Conservation (phyloP, 2,888 invertebrate species). For the Trachelus troglodyta region DNA sequence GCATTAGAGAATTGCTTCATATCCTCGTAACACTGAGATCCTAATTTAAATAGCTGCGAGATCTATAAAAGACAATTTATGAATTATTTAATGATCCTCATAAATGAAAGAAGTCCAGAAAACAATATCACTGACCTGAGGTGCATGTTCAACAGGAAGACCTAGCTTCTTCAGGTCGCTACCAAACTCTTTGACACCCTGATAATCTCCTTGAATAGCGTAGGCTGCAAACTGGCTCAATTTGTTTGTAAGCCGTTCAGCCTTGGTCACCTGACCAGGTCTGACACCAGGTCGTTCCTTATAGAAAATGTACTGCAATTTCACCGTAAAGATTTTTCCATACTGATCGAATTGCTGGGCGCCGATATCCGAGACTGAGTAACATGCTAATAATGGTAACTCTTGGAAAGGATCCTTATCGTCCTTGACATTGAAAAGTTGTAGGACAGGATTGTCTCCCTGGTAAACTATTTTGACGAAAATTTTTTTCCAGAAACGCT, state of each 20-base stretch:
- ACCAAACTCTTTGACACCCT: constrained; percentile 93
- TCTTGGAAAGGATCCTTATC: constrained; percentile 96
- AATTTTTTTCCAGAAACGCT: constrained; percentile 97
- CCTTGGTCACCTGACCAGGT: constrained; percentile 94
- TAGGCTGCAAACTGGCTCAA: constrained; percentile 93
- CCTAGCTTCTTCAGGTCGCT: constrained; percentile 93
- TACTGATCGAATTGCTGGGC: constrained; percentile 99
- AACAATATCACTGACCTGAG: constrained; percentile 73
- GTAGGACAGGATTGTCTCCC: constrained; percentile 86
- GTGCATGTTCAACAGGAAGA: constrained; percentile 96
- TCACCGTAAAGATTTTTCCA: constrained; percentile 98
- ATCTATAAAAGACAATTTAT: constrained; percentile 69
- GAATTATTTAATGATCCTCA: not conserved
- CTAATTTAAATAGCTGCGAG: constrained; percentile 96
- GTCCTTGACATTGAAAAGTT: constrained; percentile 83
- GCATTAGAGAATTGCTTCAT: constrained; percentile 91
- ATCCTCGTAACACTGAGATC: constrained; percentile 88
- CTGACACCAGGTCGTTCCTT: constrained; percentile 97
- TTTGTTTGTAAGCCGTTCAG: constrained; percentile 90
- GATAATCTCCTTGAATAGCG: constrained; percentile 93
- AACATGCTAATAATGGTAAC: constrained; percentile 92
- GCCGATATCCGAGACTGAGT: constrained; percentile 93
- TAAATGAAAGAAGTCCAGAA: not conserved
- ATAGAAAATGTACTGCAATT: constrained; percentile 97
- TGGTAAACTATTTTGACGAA: constrained; percentile 84